phyloP scores from a whole-genome alignment of 1,140 invertebrate genomes.

The Megathymus violae region DNA sequence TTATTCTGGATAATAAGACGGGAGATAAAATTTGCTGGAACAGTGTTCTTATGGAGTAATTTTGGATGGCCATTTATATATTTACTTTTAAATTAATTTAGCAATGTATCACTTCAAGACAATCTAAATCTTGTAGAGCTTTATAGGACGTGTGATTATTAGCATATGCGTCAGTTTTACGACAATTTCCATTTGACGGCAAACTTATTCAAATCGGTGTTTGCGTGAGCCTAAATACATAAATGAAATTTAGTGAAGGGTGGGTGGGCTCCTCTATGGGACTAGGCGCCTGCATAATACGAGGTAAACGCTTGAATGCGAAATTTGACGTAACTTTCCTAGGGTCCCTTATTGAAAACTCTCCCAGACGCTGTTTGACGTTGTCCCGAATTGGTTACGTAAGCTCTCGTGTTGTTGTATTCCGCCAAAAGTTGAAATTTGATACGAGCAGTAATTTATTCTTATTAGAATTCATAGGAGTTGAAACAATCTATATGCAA shows the following conservation, averaged over 20 bases:
- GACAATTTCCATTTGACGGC: conserved; percentile 32
- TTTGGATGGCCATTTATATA: too few species aligned
- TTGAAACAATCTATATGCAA: conserved; percentile 69
- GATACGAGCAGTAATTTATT: conserved; percentile 58
- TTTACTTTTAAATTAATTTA: not conserved
- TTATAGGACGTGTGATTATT: conserved; percentile 17
- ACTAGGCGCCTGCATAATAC: conserved; percentile 53
- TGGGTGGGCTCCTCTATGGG: conserved; percentile 40
- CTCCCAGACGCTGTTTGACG: conserved; percentile 48
- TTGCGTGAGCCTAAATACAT: conserved; percentile 53
- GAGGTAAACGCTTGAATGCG: conserved; percentile 54
- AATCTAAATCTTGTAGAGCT: not conserved
- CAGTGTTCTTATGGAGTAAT: too few species aligned
- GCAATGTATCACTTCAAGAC: conserved; percentile 7
- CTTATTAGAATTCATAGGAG: conserved; percentile 67
- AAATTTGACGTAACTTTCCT: conserved; percentile 52
- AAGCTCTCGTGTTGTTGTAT: conserved; percentile 42
- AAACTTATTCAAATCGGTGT: conserved; percentile 57
- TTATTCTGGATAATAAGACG: too few species aligned
- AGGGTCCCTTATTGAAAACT: conserved; percentile 56
- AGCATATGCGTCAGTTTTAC: conserved; percentile 28
- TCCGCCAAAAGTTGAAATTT: conserved; percentile 56
- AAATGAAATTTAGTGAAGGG: conserved; percentile 56
- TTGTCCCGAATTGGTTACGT: conserved; percentile 45
- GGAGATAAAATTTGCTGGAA: too few species aligned